Base-by-base conservation (phyloP, 1,140 invertebrate genomes). In the Nebria ingens region DNA sequence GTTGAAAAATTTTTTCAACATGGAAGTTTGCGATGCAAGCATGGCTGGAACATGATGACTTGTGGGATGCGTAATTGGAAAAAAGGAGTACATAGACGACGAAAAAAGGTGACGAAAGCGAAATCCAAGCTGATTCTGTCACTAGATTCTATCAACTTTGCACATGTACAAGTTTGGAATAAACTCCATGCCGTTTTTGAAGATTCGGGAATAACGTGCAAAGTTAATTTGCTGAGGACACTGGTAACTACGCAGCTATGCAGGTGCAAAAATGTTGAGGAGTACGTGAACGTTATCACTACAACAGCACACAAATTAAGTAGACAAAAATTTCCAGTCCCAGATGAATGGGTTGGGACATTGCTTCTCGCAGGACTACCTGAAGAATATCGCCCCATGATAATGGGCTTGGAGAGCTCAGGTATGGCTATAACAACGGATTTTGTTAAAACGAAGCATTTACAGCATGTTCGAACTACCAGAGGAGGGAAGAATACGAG, bases 381-480 rank as follows among this genome's bases (percentile, higher is more conserved):
- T 6, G 59, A 63, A 42, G 51, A 59, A 54, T 67, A 52, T 56
- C 19, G 19, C 23, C 64, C 65, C 1, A 67, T 67, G 62, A 61
- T 65, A 2, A 64, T 65, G 63, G 64, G 58, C 2, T 55, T 65
- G 1, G 62, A 60, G 29, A 53, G 56, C 54, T 61, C 61, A 0
- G 61, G 60, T 22, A 51, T 61, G 4, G 25, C 4, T 13, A 29
- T 29, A 6, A 29, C 25, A 6, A 29, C 25, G 4, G 25, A 29
- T 29, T 4, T 29, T 6, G 13, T 29, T 13, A 29, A 29, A 29
- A 6, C 25, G 13, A 29, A 29, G 25, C 25, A 6, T 6, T 13
- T 29, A n/a, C 4, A 29, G 13, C 25, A 6, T 29, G 4, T 6
- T 4, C 4, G 13, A 29, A 29, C 25, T 6, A 13, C 25, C 13